Base-by-base conservation (phyloP, 2,113 vertebrate species). In the Glaucomys volans region DNA sequence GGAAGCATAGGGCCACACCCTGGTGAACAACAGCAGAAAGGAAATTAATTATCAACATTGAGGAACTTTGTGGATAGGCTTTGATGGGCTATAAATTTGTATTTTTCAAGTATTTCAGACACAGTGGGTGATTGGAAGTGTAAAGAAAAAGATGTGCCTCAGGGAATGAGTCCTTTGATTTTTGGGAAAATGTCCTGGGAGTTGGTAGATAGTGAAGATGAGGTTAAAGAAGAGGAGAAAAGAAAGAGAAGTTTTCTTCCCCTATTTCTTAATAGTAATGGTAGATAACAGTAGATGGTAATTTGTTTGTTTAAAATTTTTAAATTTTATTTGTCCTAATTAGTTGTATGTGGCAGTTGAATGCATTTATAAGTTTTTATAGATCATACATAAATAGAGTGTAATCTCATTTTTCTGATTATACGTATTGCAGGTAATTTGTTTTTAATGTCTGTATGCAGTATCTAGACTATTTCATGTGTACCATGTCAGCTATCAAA, bases 401-500 rank as follows among this genome's bases (percentile, higher is more conserved):
- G 7, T 47, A 47, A 47, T 47, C 44, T 47, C 44, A 47, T 47
- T 47, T 47, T 47, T 47, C 44, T 47, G 44, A 47, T 47, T 47
- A 47, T 47, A 47, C 44, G 9, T 47, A 47, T 47, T 47, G 44
- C 44, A 47, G 47, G 16, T 69, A 64, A 66, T 75, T 76, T 91
- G 26, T 59, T 95, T 69, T 37, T 62, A 24, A 62, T 88, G 32
- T 12, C 2, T 69, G 18, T 52, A 10, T 28, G 26, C 16, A 24
- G 37, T 71, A 75, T 44, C 30, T 93, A n/a, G 24, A 82, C 67
- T 91, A 52, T 87, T 82, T 92, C 47, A 75, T 86, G 35, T 37
- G 0, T 35, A 42, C 22, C 12, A 13, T 20, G 14, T 54, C 54
- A 54, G 2, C 64, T 83, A 40, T 66, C 5, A 62, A 59, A 66